Evolutionary conservation across 2,888 invertebrate genomes (phyloP), one percentile per base, ranked within the genome.

Genomic region (Eucera pruinosa): DNA sequence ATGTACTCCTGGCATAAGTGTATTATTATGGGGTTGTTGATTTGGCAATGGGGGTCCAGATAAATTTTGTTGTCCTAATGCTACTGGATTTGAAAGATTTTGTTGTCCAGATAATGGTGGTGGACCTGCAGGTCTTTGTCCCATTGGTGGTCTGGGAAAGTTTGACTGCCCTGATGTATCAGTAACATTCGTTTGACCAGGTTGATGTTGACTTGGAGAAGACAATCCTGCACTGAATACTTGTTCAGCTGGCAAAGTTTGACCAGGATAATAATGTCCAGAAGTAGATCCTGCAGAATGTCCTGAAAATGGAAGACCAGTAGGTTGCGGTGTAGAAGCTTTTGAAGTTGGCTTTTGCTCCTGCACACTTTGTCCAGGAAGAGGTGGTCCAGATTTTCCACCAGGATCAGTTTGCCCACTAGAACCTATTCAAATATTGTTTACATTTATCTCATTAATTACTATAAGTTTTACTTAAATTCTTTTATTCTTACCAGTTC

Each of bases 291-390:
- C 78, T 45, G 68, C 43, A 52, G 87, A 80, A 81, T 87, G 87
- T 70, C 87, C 88, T 70, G 88, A 69, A 74, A 83, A 75, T 79
- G 84, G 88, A 86, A 87, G 87, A 87, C 87, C 76, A 69, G 87
- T 61, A 47, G 83, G 27, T 55, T 86, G 86, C 47, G 84, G 60
- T 30, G 69, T 80, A 50, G 85, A 78, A 45, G 74, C 81, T 75
- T 85, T 84, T 66, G 73, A 78, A 75, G 69, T 52, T 20, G 66
- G 15, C 30, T 73, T 71, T 23, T 64, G 61, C 7, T 54, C 57
- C 7, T 72, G 69, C 6, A 52, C 20, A 54, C 69, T 76, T 27
- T 66, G 68, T 18, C 55, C 70, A 60, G 60, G 39, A 33, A 54
- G 33, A 57, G 54, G 50, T 23, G 68, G 57, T 9, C 57, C 73